phyloP scores from a whole-genome alignment of 1,140 invertebrate genomes.

The Conus betulinus region DNA sequence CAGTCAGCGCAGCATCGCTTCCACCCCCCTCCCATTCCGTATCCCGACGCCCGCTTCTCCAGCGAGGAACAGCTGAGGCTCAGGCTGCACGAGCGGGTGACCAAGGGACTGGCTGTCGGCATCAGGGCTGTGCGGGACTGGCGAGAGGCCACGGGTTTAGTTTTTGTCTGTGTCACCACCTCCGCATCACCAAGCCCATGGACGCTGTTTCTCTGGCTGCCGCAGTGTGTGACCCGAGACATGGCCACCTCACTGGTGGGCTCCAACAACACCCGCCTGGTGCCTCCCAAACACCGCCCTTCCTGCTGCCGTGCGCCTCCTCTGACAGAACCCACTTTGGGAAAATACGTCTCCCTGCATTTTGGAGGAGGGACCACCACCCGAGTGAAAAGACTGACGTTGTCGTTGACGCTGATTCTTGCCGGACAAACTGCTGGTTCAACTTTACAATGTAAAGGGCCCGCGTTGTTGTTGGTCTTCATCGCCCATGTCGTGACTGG shows the following conservation, averaged over 20 bases:
- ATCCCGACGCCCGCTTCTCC: slow-evolving; percentile 14
- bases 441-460: too few relatives aligned
- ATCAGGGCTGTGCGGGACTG: slow-evolving; percentile 14
- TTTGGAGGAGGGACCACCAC: background rate
- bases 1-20: background rate
- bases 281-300: too few relatives aligned
- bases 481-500: too few relatives aligned
- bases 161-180: slow-evolving; percentile 67
- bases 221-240: slow-evolving; percentile 44
- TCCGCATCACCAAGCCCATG: slow-evolving; percentile 53
- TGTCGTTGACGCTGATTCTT: slow-evolving; percentile 2
- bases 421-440: background rate
- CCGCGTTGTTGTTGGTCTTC: too few relatives aligned
- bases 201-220: background rate
- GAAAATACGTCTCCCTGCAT: background rate
- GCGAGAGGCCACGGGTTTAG: slow-evolving; percentile 35
- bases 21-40: too few relatives aligned
- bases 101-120: background rate
- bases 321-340: background rate
- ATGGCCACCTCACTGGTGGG: slow-evolving; percentile 15
- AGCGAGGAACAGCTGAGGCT: slow-evolving; percentile 31
- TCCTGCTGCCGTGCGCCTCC: background rate
- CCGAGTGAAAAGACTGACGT: background rate
- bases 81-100: slow-evolving; percentile 30
- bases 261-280: too few relatives aligned